These are phyloP conservation scores for Lydus trimaculatus DNA, from an alignment of 2,888 invertebrate genomes.

Conservation along the genomic window DNA sequence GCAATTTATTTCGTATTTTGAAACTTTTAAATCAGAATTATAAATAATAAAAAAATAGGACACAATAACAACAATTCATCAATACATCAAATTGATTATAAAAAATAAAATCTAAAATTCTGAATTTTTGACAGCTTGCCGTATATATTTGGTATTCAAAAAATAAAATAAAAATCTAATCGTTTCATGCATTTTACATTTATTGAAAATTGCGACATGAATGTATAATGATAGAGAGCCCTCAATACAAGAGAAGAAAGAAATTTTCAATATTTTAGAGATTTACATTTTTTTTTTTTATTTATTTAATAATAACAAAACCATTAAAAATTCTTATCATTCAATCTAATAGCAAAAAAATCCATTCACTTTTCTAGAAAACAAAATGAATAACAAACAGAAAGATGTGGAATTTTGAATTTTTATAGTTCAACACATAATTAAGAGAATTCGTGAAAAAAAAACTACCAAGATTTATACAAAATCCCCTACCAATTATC, in stretches of 20 bases:
- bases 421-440: neutral
- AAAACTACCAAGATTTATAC: neutral
- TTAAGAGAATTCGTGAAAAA: neutral
- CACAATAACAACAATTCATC: neutral
- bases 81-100: neutral
- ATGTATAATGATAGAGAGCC: neutral
- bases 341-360: neutral
- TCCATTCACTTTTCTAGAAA: neutral
- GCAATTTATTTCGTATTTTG: neutral
- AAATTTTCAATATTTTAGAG: neutral
- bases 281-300: neutral
- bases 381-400: neutral
- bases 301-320: neutral
- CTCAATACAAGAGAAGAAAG: neutral
- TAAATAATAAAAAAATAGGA: neutral
- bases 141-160: neutral
- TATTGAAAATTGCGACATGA: slow-evolving; percentile 8
- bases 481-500: neutral
- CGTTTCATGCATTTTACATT: slow-evolving; percentile 9
- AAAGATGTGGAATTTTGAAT: neutral
- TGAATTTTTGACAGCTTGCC: neutral
- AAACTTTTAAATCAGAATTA: neutral
- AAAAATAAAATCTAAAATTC: neutral
- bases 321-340: neutral
- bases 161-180: neutral